phyloP scores from a whole-genome alignment of 1,140 invertebrate genomes.

The Stenopsyche tienmushanensis region DNA sequence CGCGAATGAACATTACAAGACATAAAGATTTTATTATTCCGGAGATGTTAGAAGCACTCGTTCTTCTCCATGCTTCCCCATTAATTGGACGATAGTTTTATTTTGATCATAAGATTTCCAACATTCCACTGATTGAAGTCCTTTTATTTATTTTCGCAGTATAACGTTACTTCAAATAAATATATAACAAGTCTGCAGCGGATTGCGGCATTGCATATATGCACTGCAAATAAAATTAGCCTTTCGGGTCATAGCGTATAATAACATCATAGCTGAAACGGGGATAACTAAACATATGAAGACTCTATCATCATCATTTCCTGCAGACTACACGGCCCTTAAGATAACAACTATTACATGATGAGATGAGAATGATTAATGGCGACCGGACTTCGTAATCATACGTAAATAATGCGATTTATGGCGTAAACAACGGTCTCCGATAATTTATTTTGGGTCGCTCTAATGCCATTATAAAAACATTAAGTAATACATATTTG shows the following conservation, averaged over 20 bases:
- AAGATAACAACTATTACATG: slow-evolving; percentile 14
- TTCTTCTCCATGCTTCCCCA: too few species aligned
- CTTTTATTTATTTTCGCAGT: too few species aligned
- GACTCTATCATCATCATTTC: slow-evolving; percentile 30
- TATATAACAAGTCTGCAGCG: too few species aligned
- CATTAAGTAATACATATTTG: too few species aligned
- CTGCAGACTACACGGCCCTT: slow-evolving; percentile 3
- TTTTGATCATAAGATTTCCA: too few species aligned
- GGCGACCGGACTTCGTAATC: slow-evolving; percentile 5
- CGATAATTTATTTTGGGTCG: background rate
- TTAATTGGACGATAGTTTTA: too few species aligned
- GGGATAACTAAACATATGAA: slow-evolving; percentile 20
- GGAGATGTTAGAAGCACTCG: too few species aligned
- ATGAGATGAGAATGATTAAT: slow-evolving; percentile 13
- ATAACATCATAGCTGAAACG: slow-evolving; percentile 23
- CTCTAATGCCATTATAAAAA: background rate
- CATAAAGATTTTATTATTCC: too few species aligned
- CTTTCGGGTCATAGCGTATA: slow-evolving; percentile 35
- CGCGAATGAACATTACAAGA: too few species aligned
- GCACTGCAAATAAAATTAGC: slow-evolving; percentile 36
- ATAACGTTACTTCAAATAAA: too few species aligned
- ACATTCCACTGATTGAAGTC: too few species aligned
- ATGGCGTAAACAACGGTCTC: background rate
- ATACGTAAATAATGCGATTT: too few species aligned
- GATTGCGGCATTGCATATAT: slow-evolving; percentile 1